Conservation (phyloP, 2,113 vertebrate species). For the Oncorhynchus mykiss region DNA sequence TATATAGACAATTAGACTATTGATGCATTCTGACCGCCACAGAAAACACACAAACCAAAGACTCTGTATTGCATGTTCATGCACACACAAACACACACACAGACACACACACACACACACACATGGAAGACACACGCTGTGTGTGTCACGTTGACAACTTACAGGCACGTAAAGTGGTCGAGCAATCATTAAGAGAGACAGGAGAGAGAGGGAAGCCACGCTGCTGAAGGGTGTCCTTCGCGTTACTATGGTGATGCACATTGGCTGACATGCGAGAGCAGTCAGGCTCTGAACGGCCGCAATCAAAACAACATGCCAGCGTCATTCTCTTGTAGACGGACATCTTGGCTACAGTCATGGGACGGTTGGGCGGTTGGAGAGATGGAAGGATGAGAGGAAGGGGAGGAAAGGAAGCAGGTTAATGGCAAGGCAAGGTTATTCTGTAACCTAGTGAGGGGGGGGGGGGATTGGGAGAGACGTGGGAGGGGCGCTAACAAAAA, state of each 20-base stretch:
- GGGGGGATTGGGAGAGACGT: constrained; percentile 28
- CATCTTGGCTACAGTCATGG: constrained; percentile 92
- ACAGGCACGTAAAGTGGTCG: constrained; percentile 94
- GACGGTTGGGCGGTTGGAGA: constrained; percentile 61
- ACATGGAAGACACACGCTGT: constrained; percentile 51
- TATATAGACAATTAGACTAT: not conserved
- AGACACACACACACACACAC: constrained; percentile 32
- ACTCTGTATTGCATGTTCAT: constrained; percentile 28
- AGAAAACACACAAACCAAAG: constrained; percentile 55
- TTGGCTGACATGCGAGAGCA: constrained; percentile 95
- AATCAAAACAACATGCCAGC: constrained; percentile 99
- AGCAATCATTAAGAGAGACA: constrained; percentile 98
- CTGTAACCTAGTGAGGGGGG: constrained; percentile 49
- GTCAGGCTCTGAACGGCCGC: constrained; percentile 89
- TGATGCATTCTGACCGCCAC: not conserved
- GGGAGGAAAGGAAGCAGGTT: constrained; percentile 89
- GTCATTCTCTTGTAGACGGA: constrained; percentile 91
- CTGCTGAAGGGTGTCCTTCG: constrained; percentile 84
- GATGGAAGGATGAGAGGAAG: constrained; percentile 69
- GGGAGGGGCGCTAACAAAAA: not conserved
- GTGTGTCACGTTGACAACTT: constrained; percentile 80
- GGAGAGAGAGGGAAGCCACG: constrained; percentile 93
- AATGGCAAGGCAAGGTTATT: constrained; percentile 83
- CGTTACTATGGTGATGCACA: constrained; percentile 81
- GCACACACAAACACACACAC: too few species aligned